Percentiles rank a stretch among this genome's conserved stretches.
Conservation (phyloP, 2,113 vertebrate species). For the Megaceryle maxima region DNA sequence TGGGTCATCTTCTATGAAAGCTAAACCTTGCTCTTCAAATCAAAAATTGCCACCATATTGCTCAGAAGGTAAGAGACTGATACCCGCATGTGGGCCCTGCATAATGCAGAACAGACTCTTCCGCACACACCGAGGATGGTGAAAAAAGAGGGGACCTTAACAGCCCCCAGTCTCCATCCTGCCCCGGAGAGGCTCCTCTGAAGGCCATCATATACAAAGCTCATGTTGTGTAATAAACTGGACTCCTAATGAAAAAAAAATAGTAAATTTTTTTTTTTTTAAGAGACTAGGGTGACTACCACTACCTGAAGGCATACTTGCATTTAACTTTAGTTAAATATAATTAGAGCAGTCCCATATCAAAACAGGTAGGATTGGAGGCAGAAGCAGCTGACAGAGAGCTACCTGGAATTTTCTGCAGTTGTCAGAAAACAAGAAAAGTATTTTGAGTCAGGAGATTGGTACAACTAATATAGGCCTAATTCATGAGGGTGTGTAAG, state of each 20-base stretch:
- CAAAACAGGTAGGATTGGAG: not conserved
- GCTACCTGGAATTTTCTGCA: not conserved
- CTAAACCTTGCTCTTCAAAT: not conserved
- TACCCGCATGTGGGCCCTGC: not conserved
- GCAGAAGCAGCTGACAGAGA: not conserved
- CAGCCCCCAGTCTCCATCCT: not conserved
- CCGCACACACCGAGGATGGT: not conserved
- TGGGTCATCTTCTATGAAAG: not conserved
- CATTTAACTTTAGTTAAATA: not conserved
- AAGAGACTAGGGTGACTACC: not conserved
- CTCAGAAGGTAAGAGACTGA: not conserved
- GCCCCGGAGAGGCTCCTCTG: not conserved
- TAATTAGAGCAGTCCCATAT: not conserved
- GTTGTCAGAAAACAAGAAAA: not conserved
- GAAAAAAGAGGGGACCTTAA: not conserved
- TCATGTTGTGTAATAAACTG: not conserved
- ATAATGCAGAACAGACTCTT: not conserved
- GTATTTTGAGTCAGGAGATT: not conserved
- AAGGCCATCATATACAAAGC: not conserved
- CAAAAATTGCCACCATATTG: not conserved
- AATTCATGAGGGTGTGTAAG: not conserved
- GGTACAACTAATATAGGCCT: not conserved
- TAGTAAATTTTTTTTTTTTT: not conserved
- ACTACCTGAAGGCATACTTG: not conserved
- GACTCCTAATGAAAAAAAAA: not conserved